phyloP scores from a whole-genome alignment of 2,888 invertebrate species.

The Chironomus riparius region DNA sequence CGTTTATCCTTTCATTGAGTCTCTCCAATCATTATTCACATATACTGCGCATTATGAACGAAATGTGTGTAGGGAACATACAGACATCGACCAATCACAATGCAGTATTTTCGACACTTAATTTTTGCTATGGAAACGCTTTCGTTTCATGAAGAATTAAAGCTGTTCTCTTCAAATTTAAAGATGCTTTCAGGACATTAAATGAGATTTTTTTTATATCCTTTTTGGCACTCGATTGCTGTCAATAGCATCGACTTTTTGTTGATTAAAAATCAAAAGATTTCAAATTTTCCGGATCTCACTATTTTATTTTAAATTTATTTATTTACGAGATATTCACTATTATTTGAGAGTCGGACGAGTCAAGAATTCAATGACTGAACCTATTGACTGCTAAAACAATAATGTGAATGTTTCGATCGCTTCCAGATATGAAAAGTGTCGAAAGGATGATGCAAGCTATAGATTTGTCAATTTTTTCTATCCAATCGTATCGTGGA shows the following conservation, averaged over 20 bases:
- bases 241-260: not conserved
- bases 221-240: no score
- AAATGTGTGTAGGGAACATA: not conserved
- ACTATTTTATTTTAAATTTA: not conserved
- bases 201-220: no score
- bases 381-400: not conserved
- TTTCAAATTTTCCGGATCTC: not conserved
- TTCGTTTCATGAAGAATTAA: not conserved
- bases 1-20: not conserved
- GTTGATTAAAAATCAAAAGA: not conserved
- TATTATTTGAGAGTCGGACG: not conserved
- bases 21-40: not conserved
- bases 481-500: not conserved
- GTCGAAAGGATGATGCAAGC: not conserved
- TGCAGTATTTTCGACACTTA: conserved; percentile 4
- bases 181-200: not conserved
- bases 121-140: conserved; percentile 21
- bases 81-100: conserved; percentile 5
- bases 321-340: not conserved
- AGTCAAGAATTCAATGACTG: not conserved
- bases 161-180: not conserved
- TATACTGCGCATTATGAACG: not conserved
- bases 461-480: not conserved
- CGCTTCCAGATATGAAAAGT: not conserved
- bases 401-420: not conserved